Conservation (phyloP, 2,797 vertebrate genomes). For the Phataginus tetradactyla region DNA sequence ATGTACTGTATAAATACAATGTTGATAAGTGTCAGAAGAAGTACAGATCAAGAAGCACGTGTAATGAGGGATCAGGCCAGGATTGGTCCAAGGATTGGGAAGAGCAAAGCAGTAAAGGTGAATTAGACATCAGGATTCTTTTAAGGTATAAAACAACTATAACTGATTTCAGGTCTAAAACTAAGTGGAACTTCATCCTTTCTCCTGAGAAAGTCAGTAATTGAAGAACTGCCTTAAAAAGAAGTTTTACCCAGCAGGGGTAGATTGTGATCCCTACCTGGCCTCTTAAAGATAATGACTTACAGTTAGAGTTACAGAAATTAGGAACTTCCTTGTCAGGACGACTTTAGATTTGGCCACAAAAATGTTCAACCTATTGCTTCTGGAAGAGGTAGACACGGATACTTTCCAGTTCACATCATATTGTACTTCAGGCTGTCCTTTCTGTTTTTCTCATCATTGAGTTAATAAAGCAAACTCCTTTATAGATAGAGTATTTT, state of each 20-base stretch:
- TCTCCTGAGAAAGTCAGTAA: background rate
- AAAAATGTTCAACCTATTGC: background rate
- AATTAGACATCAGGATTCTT: background rate
- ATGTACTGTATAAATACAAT: background rate
- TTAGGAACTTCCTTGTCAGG: background rate
- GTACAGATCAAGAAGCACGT: background rate
- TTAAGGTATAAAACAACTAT: background rate
- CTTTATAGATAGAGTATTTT: background rate
- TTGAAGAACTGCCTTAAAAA: background rate
- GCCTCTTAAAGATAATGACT: background rate
- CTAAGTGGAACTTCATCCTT: background rate
- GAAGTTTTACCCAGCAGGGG: background rate
- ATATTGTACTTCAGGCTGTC: fast-evolving
- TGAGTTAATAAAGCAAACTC: background rate
- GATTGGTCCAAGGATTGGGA: background rate
- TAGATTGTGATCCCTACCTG: background rate
- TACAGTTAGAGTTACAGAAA: background rate
- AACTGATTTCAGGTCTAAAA: background rate
- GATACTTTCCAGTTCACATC: background rate
- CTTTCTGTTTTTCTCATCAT: background rate
- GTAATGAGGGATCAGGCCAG: background rate
- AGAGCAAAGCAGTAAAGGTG: background rate
- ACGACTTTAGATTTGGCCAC: background rate
- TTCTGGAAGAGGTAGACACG: background rate
- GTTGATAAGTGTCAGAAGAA: background rate